Base-by-base conservation (phyloP, 2,797 vertebrate species). In the Melopsittacus undulatus region DNA sequence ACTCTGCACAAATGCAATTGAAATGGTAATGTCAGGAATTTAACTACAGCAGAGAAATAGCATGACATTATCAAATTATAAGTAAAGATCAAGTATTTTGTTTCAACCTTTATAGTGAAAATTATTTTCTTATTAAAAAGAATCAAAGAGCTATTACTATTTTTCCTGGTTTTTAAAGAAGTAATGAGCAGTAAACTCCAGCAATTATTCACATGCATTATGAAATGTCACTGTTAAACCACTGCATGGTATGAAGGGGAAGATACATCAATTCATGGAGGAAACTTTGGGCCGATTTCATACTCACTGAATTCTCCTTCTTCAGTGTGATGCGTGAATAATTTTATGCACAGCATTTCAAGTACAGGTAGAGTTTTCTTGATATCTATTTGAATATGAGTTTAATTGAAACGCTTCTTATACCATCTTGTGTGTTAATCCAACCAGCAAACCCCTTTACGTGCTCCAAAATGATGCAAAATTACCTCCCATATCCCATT, bases 181-280 rank as follows among this genome's bases (percentile, higher is more conserved):
- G 96, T 94, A 98, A 97, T 97, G 97, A 98, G 85, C 92, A 97
- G 95, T 96, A 97, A 98, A 97, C 90, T 96, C 57, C 38, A 88
- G 96, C 95, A 97, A 97, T 98, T 98, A 97, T 89, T 97, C 84
- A 92, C 27, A 76, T 79, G 59, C 82, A 83, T 97, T 97, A 94
- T 87, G 92, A 96, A 98, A 97, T 97, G 96, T 95, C 97, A 97
- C 82, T 88, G 56, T 72, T 94, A 95, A 96, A 91, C 57, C 96
- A 85, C 69, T 76, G 80, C 69, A 64, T 77, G 56, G 68, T 82
- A 51, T 57, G 69, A 90, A 90, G 73, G 94, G 42, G 68, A 61
- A 91, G 92, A 96, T 82, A 94, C 84, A 69, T 48, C 93, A 89
- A 7, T 95, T 96, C 78, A 67, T 42, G 57, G 85, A 84, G 92